Percentiles rank a stretch among this genome's conserved stretches.
Evolutionary conservation across 2,888 invertebrate genomes (phyloP).

Genomic region (Abscondita cerata): DNA sequence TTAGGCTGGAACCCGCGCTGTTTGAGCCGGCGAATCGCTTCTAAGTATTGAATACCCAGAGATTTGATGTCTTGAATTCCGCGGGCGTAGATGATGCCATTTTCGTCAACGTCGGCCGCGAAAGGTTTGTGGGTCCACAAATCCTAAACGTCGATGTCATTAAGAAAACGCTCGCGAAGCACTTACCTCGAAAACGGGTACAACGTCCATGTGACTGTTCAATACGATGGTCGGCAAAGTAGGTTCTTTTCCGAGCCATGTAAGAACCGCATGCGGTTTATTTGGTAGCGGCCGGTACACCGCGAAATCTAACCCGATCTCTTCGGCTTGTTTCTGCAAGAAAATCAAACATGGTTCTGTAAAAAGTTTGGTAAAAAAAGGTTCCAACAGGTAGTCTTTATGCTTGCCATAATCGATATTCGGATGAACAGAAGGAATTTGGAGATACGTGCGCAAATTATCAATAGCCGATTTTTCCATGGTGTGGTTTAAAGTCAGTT

Average conservation of each 20-base stretch:
- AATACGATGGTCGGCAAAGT: conserved; percentile 73
- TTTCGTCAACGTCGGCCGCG: conserved; percentile 80
- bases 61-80: conserved; percentile 86
- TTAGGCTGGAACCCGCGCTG: conserved; percentile 62
- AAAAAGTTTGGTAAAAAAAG: conserved; percentile 6
- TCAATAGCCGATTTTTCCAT: conserved; percentile 74
- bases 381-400: not conserved
- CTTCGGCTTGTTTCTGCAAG: conserved; percentile 70
- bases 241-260: conserved; percentile 77
- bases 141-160: conserved; percentile 69
- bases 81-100: conserved; percentile 85
- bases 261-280: conserved; percentile 80
- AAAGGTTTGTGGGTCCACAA: conserved; percentile 93
- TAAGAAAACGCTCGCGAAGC: not conserved
- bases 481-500: no score
- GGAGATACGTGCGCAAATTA: conserved; percentile 84
- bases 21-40: conserved; percentile 73
- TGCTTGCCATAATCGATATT: conserved; percentile 82
- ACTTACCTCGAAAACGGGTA: conserved; percentile 76
- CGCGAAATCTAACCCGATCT: conserved; percentile 68
- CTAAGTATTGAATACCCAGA: conserved; percentile 80
- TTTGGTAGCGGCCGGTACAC: conserved; percentile 62
- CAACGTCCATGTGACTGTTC: conserved; percentile 95
- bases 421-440: conserved; percentile 88
- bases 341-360: conserved; percentile 75